These are phyloP conservation scores for Trissoscelio sp. DNA, from an alignment of 2,888 invertebrate genomes.

Conservation along the genomic window DNA sequence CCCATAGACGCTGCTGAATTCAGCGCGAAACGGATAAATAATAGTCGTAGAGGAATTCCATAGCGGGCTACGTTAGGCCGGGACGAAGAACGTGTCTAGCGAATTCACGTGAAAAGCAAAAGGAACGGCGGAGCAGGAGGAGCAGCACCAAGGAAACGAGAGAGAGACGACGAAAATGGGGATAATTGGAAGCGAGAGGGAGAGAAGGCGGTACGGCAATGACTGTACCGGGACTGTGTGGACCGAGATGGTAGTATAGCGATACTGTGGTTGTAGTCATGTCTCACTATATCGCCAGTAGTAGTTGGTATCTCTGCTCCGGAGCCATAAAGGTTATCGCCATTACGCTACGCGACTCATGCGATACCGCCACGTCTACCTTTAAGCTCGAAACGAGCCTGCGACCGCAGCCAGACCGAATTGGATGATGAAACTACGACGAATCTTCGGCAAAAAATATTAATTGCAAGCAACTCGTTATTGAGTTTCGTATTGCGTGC, in stretches of 20 bases:
- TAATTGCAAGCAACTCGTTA: constrained; percentile 39
- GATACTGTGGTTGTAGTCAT: constrained; percentile 63
- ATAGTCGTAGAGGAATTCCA: constrained; percentile 67
- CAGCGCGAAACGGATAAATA: constrained; percentile 68
- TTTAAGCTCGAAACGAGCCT: constrained; percentile 46
- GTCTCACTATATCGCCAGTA: constrained; percentile 56
- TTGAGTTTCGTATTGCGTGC: constrained; percentile 23
- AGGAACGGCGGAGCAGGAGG: constrained; percentile 1
- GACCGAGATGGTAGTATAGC: constrained; percentile 67
- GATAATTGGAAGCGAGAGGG: constrained; percentile 32
- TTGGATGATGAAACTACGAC: constrained; percentile 36
- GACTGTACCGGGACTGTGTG: constrained; percentile 54
- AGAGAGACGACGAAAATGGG: constrained; percentile 9
- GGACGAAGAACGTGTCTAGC: constrained; percentile 49
- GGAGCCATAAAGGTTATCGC: constrained; percentile 80
- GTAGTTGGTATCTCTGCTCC: constrained; percentile 76
- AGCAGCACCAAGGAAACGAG: constrained; percentile 39
- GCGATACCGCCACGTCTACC: constrained; percentile 69
- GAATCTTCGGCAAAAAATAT: constrained; percentile 39
- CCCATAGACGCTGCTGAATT: constrained; percentile 52
- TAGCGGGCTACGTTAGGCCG: constrained; percentile 42
- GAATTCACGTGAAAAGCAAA: constrained; percentile 47
- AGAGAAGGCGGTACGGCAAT: constrained; percentile 34
- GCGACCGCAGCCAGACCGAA: constrained; percentile 43
- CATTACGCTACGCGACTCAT: constrained; percentile 76